Percentiles rank a stretch among this genome's conserved stretches.
phyloP scores from a whole-genome alignment of 1,140 invertebrate species.

The Drosophila sp. region DNA sequence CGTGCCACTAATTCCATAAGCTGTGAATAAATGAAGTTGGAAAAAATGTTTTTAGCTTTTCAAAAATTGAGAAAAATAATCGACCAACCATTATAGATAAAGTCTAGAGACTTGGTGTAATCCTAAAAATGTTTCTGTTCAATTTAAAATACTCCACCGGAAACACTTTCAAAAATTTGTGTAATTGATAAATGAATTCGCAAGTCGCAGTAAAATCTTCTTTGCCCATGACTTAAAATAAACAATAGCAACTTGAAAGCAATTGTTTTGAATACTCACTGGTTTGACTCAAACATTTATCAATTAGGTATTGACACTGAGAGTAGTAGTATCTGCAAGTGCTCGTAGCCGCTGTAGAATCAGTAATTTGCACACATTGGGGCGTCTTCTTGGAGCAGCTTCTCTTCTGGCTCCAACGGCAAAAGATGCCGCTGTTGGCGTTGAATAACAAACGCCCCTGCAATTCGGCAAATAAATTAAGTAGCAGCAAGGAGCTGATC shows the following conservation, averaged over 20 bases:
- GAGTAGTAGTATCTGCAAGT: conserved; percentile 48
- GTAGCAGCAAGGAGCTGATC: conserved; percentile 23
- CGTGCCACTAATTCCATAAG: not conserved
- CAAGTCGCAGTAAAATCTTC: too few relatives aligned
- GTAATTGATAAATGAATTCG: too few relatives aligned
- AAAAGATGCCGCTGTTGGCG: conserved; percentile 41
- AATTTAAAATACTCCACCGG: too few relatives aligned
- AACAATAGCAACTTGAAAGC: too few relatives aligned
- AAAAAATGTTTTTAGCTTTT: not conserved
- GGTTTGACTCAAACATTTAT: conserved; percentile 34
- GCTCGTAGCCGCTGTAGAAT: not conserved
- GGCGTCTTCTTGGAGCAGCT: conserved; percentile 40
- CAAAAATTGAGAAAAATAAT: too few relatives aligned
- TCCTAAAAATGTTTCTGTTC: too few relatives aligned
- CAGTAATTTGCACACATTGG: conserved; percentile 10
- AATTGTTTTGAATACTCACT: conserved; percentile 20
- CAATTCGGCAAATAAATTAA: conserved; percentile 20
- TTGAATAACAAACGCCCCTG: conserved; percentile 39
- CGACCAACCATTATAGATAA: too few relatives aligned
- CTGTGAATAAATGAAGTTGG: not conserved
- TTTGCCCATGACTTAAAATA: too few relatives aligned
- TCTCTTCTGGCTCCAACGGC: conserved; percentile 41
- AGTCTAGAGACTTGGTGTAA: too few relatives aligned
- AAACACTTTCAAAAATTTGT: too few relatives aligned
- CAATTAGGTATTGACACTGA: conserved; percentile 48